Evolutionary conservation across 2,113 vertebrate species (phyloP).

Genomic region (Cyphomyrus discorhynchus): DNA sequence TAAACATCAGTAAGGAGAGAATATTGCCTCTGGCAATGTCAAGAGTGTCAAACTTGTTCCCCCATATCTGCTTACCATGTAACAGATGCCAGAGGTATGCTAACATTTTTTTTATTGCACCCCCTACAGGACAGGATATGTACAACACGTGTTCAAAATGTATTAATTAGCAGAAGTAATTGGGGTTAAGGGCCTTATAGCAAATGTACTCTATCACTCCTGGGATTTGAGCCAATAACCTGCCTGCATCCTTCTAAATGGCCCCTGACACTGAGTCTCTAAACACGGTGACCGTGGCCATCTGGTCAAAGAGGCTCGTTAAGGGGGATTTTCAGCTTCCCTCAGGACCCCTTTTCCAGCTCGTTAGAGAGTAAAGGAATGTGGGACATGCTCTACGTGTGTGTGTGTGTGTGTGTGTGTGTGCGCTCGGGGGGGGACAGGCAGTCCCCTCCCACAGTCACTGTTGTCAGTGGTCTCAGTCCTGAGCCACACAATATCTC

Average conservation of each 20-base stretch:
- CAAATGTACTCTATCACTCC: background rate
- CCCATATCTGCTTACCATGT: background rate
- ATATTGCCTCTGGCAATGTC: background rate
- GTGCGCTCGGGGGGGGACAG: background rate
- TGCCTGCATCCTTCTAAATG: background rate
- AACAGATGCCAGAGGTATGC: background rate
- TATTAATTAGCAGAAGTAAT: background rate
- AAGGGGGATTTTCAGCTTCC: background rate
- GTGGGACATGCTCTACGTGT: background rate
- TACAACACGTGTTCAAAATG: background rate
- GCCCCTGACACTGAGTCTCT: background rate
- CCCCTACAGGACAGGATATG: background rate
- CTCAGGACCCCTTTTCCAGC: background rate
- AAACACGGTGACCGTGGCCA: background rate
- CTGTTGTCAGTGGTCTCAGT: background rate
- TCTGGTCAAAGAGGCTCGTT: background rate
- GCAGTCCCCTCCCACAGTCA: background rate
- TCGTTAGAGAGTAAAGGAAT: background rate
- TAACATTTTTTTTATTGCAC: background rate
- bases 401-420: background rate
- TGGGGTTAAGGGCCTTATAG: background rate
- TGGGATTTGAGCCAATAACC: background rate
- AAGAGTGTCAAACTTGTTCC: background rate
- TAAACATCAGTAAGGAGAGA: background rate
- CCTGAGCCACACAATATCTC: background rate